Base-by-base conservation (phyloP, 2,113 vertebrate genomes). In the Indri indri region DNA sequence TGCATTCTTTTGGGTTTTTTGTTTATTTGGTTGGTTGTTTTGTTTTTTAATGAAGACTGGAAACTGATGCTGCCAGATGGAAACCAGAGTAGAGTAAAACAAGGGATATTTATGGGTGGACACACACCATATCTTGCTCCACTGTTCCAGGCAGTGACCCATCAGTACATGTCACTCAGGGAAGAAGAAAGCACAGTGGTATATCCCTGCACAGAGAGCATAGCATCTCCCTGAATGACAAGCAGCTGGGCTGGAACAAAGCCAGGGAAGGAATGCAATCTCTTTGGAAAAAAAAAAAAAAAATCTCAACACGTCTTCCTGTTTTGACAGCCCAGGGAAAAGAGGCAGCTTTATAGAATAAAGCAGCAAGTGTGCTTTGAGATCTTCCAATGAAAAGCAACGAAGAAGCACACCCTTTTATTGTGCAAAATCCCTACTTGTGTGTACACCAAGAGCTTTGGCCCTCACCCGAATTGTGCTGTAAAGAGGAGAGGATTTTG, bases 201-300 rank as follows among this genome's bases (percentile, higher is more conserved):
- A 70, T 70, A 84, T 84, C 86, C 97, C 94, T 93, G 91, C 92
- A 94, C 83, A 9, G 27, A 71, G 22, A 86, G 73, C n/a, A 18
- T 0, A n/a, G 95, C 94, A 50, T 68, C 71, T 97, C 93, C 87
- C 95, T 73, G 90, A 95, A 90, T 34, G 59, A 97, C 97, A 97
- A 89, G 59, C 97, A 97, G 97, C 97, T 98, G 96, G 57, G 66
- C 86, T 95, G 97, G 97, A 95, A 97, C 91, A 40, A 17, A 63
- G 95, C 95, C 98, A 97, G 73, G 54, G 54, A 9, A 4, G 0
- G 63, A 90, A 95, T 14, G 34, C 23, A 92, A n/a, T 96, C 80
- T 54, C 91, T 94, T 83, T 0, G 47, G 2, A 52, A 1, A 52
- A 25, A 0, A 85, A 95, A 97, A 66, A 94, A 92, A 95, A 88